Base-by-base conservation (phyloP, 2,888 invertebrate species). In the Heteromyza rotundicornis region DNA sequence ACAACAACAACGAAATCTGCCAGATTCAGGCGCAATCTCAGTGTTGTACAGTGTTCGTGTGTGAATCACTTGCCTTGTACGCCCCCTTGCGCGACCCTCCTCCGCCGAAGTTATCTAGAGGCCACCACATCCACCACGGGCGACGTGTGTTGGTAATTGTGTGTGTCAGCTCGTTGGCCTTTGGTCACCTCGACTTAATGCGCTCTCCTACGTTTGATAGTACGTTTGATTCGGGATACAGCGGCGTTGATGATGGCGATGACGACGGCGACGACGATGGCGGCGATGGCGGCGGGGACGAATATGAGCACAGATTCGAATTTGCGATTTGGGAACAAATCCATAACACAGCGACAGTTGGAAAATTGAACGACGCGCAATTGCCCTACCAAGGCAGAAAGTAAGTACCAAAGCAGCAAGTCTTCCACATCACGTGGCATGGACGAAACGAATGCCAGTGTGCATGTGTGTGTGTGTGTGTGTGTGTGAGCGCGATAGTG, bases 121-220 rank as follows among this genome's bases (percentile, higher is more conserved):
- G 47, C 47, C 47, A 47, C 47, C 17, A n/a, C n/a, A n/a, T n/a
- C n/a, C n/a, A 12, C 47, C 47, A 7, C 47, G 20, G 47, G 47
- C 47, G 47, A 47, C 47, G 47, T 47, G 20, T 47, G 47, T 47
- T 47, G 47, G 47, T 19, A 19, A 47, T 47, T 17, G 47, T 47
- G 47, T 47, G 19, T 79, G 78, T 78, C 80, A 80, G 79, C 75
- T 76, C 70, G 78, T 80, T 79, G 79, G 78, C 78, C 78, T 74
- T 71, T 79, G 78, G 73, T 76, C 80, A 79, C 80, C 79, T 74
- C 74, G 69, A 71, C 71, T 78, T 76, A 77, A 78, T 77, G 77
- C 75, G 76, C 65, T 70, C 19, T 47, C 47, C 17, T 47, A 47
- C 47, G 47, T 47, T 47, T 27, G 47, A 47, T 47, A 19, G 7